Conservation (phyloP, 2,113 vertebrate genomes). For the Apteryx mantelli region DNA sequence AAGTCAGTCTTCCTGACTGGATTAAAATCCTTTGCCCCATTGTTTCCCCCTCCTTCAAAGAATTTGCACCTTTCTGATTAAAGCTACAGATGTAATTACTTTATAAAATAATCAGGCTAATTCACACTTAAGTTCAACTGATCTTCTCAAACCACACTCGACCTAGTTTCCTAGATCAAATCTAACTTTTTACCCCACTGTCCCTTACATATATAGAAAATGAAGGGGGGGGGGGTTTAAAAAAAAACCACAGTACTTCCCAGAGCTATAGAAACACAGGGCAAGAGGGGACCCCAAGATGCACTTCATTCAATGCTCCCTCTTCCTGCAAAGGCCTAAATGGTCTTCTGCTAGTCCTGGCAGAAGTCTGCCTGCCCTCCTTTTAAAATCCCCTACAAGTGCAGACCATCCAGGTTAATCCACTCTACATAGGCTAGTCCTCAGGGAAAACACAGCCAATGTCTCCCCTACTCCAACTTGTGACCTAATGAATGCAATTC, state of each 20-base stretch:
- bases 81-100: neutral
- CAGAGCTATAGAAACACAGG: neutral
- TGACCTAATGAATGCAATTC: neutral
- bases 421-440: neutral
- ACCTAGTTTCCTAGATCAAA: neutral
- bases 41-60: slow-evolving; percentile 5
- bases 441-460: neutral
- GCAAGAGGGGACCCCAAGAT: neutral
- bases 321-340: neutral
- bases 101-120: neutral
- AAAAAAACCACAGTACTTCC: neutral
- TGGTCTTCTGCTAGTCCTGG: neutral
- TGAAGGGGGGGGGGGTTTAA: neutral
- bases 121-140: neutral
- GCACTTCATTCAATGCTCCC: neutral
- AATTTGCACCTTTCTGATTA: slow-evolving; percentile 4
- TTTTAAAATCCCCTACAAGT: neutral
- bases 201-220: neutral
- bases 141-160: neutral
- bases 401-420: neutral
- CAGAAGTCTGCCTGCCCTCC: neutral
- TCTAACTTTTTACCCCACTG: neutral
- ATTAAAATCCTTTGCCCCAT: neutral
- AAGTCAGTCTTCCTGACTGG: neutral
- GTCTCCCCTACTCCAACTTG: neutral